Base-by-base conservation (phyloP, 2,888 invertebrate genomes). In the Keiferia lycopersicella region DNA sequence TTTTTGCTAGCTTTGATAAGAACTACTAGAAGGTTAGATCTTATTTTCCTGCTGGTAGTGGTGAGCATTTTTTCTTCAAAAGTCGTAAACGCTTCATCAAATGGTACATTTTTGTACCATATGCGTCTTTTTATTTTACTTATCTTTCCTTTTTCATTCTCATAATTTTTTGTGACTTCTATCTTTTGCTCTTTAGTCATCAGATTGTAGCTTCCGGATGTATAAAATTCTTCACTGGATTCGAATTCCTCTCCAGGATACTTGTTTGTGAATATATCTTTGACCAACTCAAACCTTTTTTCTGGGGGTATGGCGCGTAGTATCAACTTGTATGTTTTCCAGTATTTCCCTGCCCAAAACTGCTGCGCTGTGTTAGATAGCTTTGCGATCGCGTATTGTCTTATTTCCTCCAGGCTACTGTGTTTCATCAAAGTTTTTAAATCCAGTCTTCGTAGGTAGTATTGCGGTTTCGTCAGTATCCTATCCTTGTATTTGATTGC, bases 61-160 rank as follows among this genome's bases (percentile, higher is more conserved):
- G 12, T 50, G 14, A 41, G 14, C 41, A 50, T 50, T 50, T 20
- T 20, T 20, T 50, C 20, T 50, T 50, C 11, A 20, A 50, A 50
- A 7, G 8, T 10, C 16, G 50, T 18, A 57, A 85, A 81, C 45
- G 86, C 78, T 53, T 71, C 75, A 16, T 77, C 73, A 63, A 80
- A 87, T 14, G 65, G 76, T 0, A 86, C 71, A 72, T 78, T 86
- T 66, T 77, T 69, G 62, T 81, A 87, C 84, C 82, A 86, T 6
- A 69, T 51, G 65, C 74, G 84, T 50, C 18, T 50, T 20, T 50
- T 50, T 0, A 50, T 18, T 11, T 8, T 20, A 10, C 20, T 50
- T 50, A 18, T 16, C 34, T 77, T 73, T 62, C 84, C 67, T 41
- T 86, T 78, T 20, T 69, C 65, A 50, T 10, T 7, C 2, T 50